These are phyloP conservation scores for Styela plicata DNA, from an alignment of 23 tunicate species.

Conservation along the genomic window DNA sequence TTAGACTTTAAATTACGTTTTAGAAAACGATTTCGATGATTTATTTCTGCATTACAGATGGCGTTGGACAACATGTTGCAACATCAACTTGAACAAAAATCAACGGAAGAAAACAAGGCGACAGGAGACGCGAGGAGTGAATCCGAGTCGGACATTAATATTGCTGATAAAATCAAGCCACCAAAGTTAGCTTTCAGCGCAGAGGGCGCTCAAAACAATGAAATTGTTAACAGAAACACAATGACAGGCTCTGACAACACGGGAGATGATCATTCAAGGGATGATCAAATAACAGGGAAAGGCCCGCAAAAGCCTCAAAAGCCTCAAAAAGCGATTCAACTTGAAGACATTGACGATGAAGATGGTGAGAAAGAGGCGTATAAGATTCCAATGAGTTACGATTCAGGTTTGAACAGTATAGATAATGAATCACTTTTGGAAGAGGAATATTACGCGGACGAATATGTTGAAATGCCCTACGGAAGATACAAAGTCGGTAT, in stretches of 20 bases:
- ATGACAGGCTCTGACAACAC: not conserved
- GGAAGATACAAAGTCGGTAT: not conserved
- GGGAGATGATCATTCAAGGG: not conserved
- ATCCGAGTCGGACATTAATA: no score
- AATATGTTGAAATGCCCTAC: slow-evolving; percentile 4
- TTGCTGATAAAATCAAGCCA: no score
- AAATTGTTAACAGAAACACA: no score
- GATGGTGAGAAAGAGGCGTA: not conserved
- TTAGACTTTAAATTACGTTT: not conserved
- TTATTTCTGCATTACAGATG: not conserved
- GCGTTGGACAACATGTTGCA: not conserved
- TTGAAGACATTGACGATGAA: not conserved
- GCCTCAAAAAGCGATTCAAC: not conserved
- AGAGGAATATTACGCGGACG: slow-evolving; percentile 49
- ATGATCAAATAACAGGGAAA: not conserved
- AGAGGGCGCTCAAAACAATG: not conserved
- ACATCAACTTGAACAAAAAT: not conserved
- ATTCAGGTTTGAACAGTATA: slow-evolving; percentile 87
- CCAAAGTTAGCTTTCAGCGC: not conserved
- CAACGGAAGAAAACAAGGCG: not conserved
- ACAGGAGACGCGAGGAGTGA: not conserved
- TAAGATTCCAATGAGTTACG: slow-evolving; percentile 71
- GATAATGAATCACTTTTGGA: slow-evolving; percentile 77
- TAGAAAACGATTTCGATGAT: no score
- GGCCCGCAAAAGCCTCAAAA: not conserved